phyloP scores from a whole-genome alignment of 2,888 invertebrate species.

The Anoncus sp. region DNA sequence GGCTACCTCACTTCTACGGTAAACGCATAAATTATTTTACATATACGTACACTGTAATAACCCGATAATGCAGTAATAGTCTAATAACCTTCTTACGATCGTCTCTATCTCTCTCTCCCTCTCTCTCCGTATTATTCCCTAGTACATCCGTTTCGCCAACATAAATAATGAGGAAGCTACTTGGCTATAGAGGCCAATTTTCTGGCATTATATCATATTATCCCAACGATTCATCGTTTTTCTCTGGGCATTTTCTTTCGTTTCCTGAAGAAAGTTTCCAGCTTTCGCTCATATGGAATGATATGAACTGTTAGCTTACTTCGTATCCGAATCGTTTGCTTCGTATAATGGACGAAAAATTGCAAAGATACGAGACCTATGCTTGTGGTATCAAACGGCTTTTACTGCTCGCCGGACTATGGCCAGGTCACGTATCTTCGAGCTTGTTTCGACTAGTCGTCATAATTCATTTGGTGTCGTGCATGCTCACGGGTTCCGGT shows the following conservation, averaged over 20 bases:
- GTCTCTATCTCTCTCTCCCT: no score
- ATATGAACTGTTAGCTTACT: neutral
- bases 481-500: constrained; percentile 20
- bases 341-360: constrained; percentile 38
- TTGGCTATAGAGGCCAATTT: constrained; percentile 20
- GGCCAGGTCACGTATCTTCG: constrained; percentile 49
- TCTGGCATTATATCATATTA: neutral
- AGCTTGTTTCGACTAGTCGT: constrained; percentile 26
- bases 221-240: neutral
- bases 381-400: constrained; percentile 44
- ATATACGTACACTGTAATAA: no score
- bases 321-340: neutral
- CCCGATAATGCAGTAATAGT: constrained; percentile 42
- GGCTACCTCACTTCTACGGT: no score
- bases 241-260: neutral
- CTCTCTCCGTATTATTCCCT: no score
- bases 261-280: no score
- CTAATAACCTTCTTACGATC: constrained; percentile 19
- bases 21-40: no score
- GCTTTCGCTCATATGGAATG: neutral
- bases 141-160: constrained; percentile 4
- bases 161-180: constrained; percentile 15
- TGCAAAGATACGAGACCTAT: constrained; percentile 43
- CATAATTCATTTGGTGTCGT: constrained; percentile 25
- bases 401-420: constrained; percentile 54